Conservation (phyloP, 2,888 invertebrate species). For the Rhabditophanes sp. region DNA sequence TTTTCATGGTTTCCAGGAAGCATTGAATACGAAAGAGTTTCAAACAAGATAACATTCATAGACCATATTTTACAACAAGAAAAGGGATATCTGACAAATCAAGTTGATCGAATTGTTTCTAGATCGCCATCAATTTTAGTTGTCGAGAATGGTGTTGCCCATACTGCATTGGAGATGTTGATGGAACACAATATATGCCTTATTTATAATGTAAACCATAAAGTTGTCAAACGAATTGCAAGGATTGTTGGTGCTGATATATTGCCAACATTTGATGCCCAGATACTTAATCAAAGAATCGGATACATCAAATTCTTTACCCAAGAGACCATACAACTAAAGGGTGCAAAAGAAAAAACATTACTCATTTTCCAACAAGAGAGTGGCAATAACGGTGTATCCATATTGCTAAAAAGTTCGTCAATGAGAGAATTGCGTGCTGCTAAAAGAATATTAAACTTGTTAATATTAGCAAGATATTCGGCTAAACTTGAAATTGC, state of each 20-base stretch:
- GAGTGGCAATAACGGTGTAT: conserved; percentile 66
- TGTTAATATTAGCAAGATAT: conserved; percentile 49
- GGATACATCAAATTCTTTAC: conserved; percentile 49
- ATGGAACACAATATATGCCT: conserved; percentile 47
- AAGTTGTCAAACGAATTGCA: conserved; percentile 62
- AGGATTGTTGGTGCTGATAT: conserved; percentile 68
- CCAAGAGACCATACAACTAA: conserved; percentile 16
- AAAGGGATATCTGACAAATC: conserved; percentile 29
- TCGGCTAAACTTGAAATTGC: conserved; percentile 81
- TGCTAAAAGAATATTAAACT: conserved; percentile 27
- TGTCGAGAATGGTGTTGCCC: conserved; percentile 68
- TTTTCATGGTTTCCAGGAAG: too few relatives aligned
- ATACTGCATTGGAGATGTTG: conserved; percentile 69
- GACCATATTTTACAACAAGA: conserved; percentile 82
- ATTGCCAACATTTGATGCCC: conserved; percentile 48
- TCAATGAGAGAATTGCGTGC: conserved; percentile 47
- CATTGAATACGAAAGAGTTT: conserved; percentile 80
- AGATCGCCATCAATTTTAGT: conserved; percentile 71
- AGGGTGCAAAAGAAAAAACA: conserved; percentile 55
- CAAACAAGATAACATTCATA: conserved; percentile 76
- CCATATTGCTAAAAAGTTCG: conserved; percentile 67
- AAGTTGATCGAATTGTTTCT: conserved; percentile 45
- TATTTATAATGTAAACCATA: conserved; percentile 7
- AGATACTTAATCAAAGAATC: conserved; percentile 28
- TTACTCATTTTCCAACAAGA: conserved; percentile 62